Evolutionary conservation across 2,888 invertebrate species (phyloP), one percentile per base, ranked within the genome.

Genomic region (Agrilus mali): DNA sequence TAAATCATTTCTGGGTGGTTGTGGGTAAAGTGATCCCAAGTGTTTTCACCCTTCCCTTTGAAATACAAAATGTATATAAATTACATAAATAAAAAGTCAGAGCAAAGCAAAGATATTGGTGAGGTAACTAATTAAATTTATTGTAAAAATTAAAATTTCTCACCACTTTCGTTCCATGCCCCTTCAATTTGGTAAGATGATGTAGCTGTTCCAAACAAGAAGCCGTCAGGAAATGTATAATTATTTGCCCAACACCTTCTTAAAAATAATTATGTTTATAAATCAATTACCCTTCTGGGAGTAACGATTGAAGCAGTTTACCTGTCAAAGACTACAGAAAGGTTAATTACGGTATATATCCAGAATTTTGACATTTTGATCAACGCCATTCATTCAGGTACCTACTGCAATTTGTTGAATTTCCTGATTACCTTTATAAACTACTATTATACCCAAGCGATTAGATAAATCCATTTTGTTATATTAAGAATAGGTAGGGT

Each of bases 141-240:
- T 2, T 10, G 8, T 27, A 10, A 27, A 10, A 27, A 27, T 12
- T 42, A 35, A 36, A 37, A 13, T 15, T 42, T 37, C 46, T 47
- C 60, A 71, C 72, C 71, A 56, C 66, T 66, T 49, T 59, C 61
- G 47, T 72, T 60, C 72, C 72, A 73, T 20, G 64, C 72, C 2
- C 73, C 72, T 61, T 73, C 72, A 5, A 71, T 52, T 56, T 72
- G 72, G 53, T 72, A 72, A 4, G 72, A 55, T 6, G 72, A 68
- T 8, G 70, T 69, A 2, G 71, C 63, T 5, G 50, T 53, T 7
- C 60, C 60, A 46, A 60, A 53, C 34, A 53, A 47, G 45, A 60
- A 58, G 32, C 51, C 45, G 8, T 43, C 31, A 2, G 60, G 60
- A 43, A 27, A 27, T 1, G 27, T 10, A 4, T 10, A 10, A 27